These are phyloP conservation scores for Nemurella pictetii DNA, from an alignment of 2,888 invertebrate genomes.

Conservation along the genomic window DNA sequence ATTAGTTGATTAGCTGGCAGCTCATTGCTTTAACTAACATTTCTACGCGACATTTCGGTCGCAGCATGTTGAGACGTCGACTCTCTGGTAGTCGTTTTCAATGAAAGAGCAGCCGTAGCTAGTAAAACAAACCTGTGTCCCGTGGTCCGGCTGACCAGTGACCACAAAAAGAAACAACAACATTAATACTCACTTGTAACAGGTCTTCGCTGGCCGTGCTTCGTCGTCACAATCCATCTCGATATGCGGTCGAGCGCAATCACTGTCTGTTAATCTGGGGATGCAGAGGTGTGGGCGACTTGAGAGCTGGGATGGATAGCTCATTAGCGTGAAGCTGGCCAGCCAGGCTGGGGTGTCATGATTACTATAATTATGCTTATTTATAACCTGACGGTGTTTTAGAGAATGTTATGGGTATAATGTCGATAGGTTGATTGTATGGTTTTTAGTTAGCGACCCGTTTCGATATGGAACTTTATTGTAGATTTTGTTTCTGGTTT, in stretches of 20 bases:
- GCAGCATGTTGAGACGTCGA: background rate
- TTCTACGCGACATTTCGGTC: background rate
- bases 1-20: too few relatives aligned
- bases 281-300: background rate
- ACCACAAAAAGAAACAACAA: constrained; percentile 27
- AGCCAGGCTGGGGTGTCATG: background rate
- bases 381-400: background rate
- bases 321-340: background rate
- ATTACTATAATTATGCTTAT: background rate
- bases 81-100: background rate
- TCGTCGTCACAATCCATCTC: background rate
- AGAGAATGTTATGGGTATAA: background rate
- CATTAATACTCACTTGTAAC: constrained; percentile 2
- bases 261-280: too few relatives aligned
- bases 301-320: background rate
- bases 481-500: too few relatives aligned
- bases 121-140: constrained; percentile 8
- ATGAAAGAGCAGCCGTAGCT: background rate
- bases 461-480: too few relatives aligned
- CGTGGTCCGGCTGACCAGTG: background rate
- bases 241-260: background rate
- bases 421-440: too few relatives aligned
- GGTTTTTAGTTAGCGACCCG: too few relatives aligned
- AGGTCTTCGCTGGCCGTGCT: background rate
- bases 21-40: too few relatives aligned